These are phyloP conservation scores for Spilogale gracilis DNA, from an alignment of 2,113 vertebrate genomes.

Conservation along the genomic window DNA sequence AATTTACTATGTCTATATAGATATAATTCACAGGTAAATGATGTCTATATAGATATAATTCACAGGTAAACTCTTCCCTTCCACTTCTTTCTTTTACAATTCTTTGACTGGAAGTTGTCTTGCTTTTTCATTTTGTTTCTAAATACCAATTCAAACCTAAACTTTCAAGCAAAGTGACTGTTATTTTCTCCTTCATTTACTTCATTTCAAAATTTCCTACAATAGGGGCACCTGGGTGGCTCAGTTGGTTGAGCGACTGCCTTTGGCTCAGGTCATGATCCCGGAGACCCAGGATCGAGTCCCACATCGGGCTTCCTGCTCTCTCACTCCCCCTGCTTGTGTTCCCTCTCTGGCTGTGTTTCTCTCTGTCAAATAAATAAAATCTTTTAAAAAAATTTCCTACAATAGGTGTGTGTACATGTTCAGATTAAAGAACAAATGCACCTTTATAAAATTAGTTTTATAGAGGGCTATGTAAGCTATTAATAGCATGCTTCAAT, in stretches of 20 bases:
- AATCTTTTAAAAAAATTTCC: not conserved
- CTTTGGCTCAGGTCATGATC: no score
- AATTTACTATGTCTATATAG: not conserved
- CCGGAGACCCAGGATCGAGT: no score
- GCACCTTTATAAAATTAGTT: conserved; percentile 38
- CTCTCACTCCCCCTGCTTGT: no score
- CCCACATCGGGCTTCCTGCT: no score
- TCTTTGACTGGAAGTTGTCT: conserved; percentile 14
- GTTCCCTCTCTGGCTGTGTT: no score
- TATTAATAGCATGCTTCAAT: not conserved
- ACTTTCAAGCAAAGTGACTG: conserved; percentile 20
- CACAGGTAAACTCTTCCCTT: conserved; percentile 6
- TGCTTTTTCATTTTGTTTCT: conserved; percentile 47
- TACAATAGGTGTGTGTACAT: not conserved
- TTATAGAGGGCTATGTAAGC: not conserved
- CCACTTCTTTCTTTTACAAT: not conserved
- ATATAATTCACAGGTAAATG: not conserved
- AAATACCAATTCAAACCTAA: conserved; percentile 23
- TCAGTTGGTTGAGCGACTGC: no score
- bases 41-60: not conserved
- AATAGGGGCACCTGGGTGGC: not conserved
- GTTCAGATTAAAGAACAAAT: conserved; percentile 44
- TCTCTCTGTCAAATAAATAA: no score
- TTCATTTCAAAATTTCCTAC: conserved; percentile 37
- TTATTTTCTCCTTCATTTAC: conserved; percentile 25